Evolutionary conservation across 2,797 vertebrate genomes (phyloP).

Genomic region (Oophaga sylvatica): DNA sequence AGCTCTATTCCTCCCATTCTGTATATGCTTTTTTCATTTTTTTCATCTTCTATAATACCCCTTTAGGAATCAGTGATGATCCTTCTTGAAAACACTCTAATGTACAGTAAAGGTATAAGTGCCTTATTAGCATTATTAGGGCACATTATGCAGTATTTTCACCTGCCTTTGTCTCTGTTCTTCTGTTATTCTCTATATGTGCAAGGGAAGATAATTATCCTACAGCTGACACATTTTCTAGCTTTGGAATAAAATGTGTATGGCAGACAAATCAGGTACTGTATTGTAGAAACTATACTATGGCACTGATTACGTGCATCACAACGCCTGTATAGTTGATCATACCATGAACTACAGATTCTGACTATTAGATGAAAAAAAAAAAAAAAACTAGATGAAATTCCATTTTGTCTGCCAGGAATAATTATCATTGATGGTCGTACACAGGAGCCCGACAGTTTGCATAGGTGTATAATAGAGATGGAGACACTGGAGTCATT

Average conservation of each 20-base stretch:
- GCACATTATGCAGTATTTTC: too few species aligned
- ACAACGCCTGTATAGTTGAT: not conserved
- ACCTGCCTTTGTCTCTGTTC: too few species aligned
- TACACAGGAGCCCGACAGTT: not conserved
- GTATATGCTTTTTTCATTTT: too few species aligned
- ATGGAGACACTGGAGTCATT: not conserved
- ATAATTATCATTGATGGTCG: not conserved
- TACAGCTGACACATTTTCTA: not conserved
- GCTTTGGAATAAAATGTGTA: not conserved
- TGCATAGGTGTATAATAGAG: not conserved
- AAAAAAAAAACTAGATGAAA: not conserved
- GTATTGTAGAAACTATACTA: not conserved
- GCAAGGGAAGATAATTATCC: too few species aligned
- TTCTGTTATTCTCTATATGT: too few species aligned
- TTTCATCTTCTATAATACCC: too few species aligned
- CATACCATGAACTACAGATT: not conserved
- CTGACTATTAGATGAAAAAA: not conserved
- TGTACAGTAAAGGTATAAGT: too few species aligned
- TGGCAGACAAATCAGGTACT: not conserved
- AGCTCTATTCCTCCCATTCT: too few species aligned
- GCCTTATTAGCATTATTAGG: too few species aligned
- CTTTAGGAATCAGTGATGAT: too few species aligned
- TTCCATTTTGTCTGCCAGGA: not conserved
- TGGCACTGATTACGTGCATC: not conserved
- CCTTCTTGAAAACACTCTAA: too few species aligned